Percentiles rank a stretch among this genome's conserved stretches.
phyloP scores from a whole-genome alignment of 2,797 vertebrate genomes.

The Danio aesculapii region DNA sequence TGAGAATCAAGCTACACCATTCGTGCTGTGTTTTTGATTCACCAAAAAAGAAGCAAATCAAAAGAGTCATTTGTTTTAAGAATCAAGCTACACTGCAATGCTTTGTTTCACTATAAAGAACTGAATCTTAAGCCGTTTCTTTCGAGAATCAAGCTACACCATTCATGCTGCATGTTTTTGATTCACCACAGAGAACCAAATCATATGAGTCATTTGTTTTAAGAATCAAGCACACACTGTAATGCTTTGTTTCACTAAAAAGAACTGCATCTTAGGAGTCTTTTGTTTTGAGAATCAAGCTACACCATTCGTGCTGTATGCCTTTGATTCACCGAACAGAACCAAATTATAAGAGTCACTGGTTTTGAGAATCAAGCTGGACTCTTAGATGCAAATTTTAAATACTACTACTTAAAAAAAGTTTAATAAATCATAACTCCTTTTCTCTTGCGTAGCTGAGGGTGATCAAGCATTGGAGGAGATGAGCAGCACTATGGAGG shows the following conservation, averaged over 20 bases:
- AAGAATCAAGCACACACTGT: background rate
- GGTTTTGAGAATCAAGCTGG: background rate
- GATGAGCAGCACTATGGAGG: constrained; percentile 68
- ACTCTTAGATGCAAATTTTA: background rate
- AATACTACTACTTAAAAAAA: too few species aligned
- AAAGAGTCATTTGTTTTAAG: background rate
- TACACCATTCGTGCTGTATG: background rate
- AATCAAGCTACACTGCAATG: too few species aligned
- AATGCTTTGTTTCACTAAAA: background rate
- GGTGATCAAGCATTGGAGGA: constrained; percentile 65
- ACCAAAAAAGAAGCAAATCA: background rate
- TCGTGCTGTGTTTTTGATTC: too few species aligned
- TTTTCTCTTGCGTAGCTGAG: constrained; percentile 65
- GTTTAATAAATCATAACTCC: background rate
- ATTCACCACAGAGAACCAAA: background rate
- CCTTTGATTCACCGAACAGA: background rate
- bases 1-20: too few species aligned
- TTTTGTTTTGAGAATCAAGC: rapidly evolving
- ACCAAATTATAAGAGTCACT: background rate
- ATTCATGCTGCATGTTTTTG: background rate
- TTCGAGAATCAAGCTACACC: background rate
- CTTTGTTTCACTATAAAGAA: background rate
- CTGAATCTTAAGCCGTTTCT: background rate
- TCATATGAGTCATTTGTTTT: background rate
- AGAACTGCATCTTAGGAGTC: too few species aligned